Evolutionary conservation across 1,140 invertebrate species (phyloP).

Genomic region (Drosophila nigromelanica): DNA sequence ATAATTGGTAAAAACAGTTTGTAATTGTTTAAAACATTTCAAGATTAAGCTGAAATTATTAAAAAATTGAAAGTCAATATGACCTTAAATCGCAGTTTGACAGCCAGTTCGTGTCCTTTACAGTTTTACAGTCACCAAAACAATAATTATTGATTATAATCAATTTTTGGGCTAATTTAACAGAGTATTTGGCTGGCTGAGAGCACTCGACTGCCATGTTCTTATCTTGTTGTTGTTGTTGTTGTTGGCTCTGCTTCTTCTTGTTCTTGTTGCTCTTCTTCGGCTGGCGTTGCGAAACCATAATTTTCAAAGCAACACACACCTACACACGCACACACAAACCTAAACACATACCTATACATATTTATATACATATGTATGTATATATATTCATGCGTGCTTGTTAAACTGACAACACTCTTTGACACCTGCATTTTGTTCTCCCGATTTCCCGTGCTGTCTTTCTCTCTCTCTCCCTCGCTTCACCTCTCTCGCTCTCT

Average conservation of each 20-base stretch:
- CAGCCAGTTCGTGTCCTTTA: no score
- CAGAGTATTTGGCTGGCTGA: no score
- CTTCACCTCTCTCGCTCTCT: no score
- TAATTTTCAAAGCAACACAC: constrained; percentile 59
- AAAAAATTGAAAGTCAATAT: no score
- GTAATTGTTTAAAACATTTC: no score
- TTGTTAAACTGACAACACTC: constrained; percentile 17
- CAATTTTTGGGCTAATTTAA: no score
- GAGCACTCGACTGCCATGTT: neutral
- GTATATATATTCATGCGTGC: neutral
- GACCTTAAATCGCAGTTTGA: no score
- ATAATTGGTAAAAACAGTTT: no score
- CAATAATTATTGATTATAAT: no score
- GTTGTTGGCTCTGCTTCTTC: neutral
- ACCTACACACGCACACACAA: constrained; percentile 6
- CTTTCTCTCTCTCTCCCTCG: neutral
- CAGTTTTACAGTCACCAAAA: no score
- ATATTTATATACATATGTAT: no score
- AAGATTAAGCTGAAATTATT: no score
- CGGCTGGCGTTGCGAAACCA: constrained; percentile 58
- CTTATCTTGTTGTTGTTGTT: constrained; percentile 10
- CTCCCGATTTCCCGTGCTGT: constrained; percentile 3
- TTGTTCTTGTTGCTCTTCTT: neutral
- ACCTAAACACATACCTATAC: neutral
- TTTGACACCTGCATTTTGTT: constrained; percentile 27